Evolutionary conservation across 2,888 invertebrate genomes (phyloP).

Genomic region (Allygus modestus): DNA sequence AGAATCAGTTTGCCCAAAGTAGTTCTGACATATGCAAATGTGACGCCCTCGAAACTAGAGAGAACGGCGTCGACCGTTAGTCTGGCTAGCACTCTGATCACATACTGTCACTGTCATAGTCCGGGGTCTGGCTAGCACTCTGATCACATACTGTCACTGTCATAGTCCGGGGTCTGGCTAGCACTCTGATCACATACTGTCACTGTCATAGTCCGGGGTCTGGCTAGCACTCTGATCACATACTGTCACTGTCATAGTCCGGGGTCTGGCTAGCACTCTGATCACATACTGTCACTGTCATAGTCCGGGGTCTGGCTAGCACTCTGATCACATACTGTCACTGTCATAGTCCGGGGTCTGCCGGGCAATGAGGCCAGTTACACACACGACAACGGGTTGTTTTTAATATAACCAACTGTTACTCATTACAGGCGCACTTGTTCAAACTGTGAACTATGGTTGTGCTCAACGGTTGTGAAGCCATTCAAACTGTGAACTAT

Average conservation of each 20-base stretch:
- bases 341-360: not conserved
- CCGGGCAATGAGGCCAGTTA: not conserved
- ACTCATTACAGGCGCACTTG: conserved; percentile 25
- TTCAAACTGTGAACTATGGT: too few relatives aligned
- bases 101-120: not conserved
- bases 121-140: too few relatives aligned
- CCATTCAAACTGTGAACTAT: too few relatives aligned
- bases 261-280: conserved; percentile 4
- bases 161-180: not conserved
- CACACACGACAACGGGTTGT: not conserved
- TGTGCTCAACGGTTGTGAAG: too few relatives aligned
- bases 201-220: not conserved
- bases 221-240: not conserved
- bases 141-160: not conserved
- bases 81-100: conserved; percentile 24
- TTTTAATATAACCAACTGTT: not conserved
- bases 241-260: not conserved
- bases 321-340: conserved; percentile 26
- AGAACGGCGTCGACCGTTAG: conserved; percentile 12
- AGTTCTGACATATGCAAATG: conserved; percentile 28
- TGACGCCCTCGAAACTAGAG: not conserved
- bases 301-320: conserved; percentile 10
- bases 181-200: not conserved
- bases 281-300: conserved; percentile 36
- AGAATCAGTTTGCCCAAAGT: not conserved